Evolutionary conservation across 2,113 vertebrate species (phyloP), one percentile per base, ranked within the genome.

Genomic region (Chloropsis hardwickii): DNA sequence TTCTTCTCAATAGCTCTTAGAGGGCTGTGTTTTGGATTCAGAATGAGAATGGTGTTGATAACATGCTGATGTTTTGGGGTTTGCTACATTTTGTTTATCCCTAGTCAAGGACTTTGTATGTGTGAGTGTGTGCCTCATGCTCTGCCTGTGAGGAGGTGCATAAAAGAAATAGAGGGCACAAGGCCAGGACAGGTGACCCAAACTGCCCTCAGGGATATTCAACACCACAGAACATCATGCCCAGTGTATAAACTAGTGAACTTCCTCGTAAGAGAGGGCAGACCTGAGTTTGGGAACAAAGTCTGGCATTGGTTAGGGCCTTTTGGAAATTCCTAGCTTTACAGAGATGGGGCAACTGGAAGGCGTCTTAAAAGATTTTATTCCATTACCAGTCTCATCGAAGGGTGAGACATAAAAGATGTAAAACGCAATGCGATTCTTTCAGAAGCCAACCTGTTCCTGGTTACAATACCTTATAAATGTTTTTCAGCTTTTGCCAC

Each of bases 201-300:
- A 53, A 39, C 12, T 24, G 28, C 6, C 39, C 33, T 31, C 35
- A 31, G 40, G 14, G 20, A 61, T 47, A 40, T 54, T 82, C 22
- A 29, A 61, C n/a, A 53, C 20, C 53, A 29, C 3, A 39, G 29
- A 39, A 17, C 9, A 22, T 47, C 29, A 47, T 6, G 11, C 5
- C 12, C 40, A 40, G 39, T 22, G 21, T 29, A 53, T 35, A 22
- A 82, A 25, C 16, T 47, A 28, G 11, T 20, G 8, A n/a, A 51
- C 2, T 60, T 47, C 47, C 13, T 58, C 0, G 0, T n/a, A 29
- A 74, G 24, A 24, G 13, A 4, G 11, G 6, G 1, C 7, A n/a
- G 6, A 40, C 53, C 16, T 53, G 13, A 45, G 10, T 31, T 74
- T 21, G n/a, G 24, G 6, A 39, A 14, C 6, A 33, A 51, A 22